phyloP scores from a whole-genome alignment of 2,797 vertebrate genomes.

The Brachyrhaphis roseni region DNA sequence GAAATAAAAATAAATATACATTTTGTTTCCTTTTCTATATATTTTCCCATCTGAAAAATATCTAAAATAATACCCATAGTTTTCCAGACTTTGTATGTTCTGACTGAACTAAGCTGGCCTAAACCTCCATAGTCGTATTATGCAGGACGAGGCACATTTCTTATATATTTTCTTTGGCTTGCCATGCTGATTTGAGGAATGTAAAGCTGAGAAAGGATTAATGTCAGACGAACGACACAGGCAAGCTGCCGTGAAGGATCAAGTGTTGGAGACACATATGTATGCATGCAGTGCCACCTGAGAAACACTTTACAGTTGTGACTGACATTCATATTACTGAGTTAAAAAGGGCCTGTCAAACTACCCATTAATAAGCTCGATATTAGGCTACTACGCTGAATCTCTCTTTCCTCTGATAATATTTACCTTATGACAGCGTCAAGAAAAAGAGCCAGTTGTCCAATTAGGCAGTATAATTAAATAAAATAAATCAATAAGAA shows the following conservation, averaged over 20 bases:
- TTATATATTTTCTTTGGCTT: slow-evolving; percentile 29
- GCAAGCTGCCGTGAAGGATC: slow-evolving; percentile 40
- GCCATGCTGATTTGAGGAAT: slow-evolving; percentile 40
- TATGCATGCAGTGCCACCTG: slow-evolving; percentile 11
- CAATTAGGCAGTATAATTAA: background rate
- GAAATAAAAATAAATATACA: background rate
- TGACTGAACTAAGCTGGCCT: background rate
- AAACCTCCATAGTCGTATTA: slow-evolving; percentile 30
- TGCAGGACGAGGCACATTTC: slow-evolving; percentile 12
- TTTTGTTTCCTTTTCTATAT: background rate
- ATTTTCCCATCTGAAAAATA: background rate
- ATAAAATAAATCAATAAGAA: background rate
- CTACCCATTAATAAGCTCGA: background rate
- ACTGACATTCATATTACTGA: background rate
- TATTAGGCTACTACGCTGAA: background rate
- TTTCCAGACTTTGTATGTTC: background rate
- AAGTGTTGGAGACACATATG: slow-evolving; percentile 25
- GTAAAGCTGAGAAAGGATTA: slow-evolving; percentile 41
- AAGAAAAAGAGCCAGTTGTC: background rate
- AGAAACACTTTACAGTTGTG: background rate
- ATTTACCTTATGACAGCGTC: background rate
- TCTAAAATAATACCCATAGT: background rate
- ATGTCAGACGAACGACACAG: slow-evolving; percentile 34
- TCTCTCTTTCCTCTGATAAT: background rate
- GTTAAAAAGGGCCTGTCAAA: background rate